These are phyloP conservation scores for Agonopterix alstromeriana DNA, from an alignment of 2,888 invertebrate species.

Conservation along the genomic window DNA sequence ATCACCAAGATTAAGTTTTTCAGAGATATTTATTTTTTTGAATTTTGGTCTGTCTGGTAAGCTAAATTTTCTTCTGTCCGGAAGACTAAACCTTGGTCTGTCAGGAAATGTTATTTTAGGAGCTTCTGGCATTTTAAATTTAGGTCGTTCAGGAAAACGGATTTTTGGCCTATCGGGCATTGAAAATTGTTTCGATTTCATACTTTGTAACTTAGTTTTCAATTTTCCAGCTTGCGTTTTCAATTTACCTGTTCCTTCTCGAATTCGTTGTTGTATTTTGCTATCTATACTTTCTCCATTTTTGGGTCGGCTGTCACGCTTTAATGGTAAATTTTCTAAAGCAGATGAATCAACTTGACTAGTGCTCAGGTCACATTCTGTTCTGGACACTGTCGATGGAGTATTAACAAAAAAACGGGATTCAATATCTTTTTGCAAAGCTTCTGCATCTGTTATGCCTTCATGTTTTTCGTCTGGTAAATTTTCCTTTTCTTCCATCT, in stretches of 20 bases:
- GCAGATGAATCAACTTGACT: slow-evolving; percentile 82
- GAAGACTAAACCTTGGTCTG: slow-evolving; percentile 73
- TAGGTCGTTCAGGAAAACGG: slow-evolving; percentile 75
- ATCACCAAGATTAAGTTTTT: slow-evolving; percentile 74
- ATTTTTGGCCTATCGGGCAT: slow-evolving; percentile 76
- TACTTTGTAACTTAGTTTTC: slow-evolving; percentile 79
- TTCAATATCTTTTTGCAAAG: slow-evolving; percentile 79
- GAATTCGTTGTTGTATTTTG: slow-evolving; percentile 80
- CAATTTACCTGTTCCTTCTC: slow-evolving; percentile 82
- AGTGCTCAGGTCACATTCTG: slow-evolving; percentile 80
- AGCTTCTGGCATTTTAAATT: slow-evolving; percentile 66
- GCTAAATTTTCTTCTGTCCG: slow-evolving; percentile 80
- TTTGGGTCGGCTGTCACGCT: slow-evolving; percentile 75
- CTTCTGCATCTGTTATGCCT: slow-evolving; percentile 60
- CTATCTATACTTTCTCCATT: slow-evolving; percentile 67
- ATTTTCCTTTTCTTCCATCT: slow-evolving; percentile 47
- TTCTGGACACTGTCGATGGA: slow-evolving; percentile 77
- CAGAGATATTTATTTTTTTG: slow-evolving; percentile 64
- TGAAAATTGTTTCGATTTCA: slow-evolving; percentile 75
- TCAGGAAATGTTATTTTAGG: slow-evolving; percentile 76
- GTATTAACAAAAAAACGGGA: slow-evolving; percentile 78
- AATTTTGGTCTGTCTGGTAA: slow-evolving; percentile 79
- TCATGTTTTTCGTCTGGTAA: slow-evolving; percentile 34
- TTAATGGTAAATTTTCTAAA: slow-evolving; percentile 79
- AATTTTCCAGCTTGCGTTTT: slow-evolving; percentile 84